Evolutionary conservation across 2,888 invertebrate species (phyloP), one percentile per base, ranked within the genome.

Genomic region (Alentia gelatinosa): DNA sequence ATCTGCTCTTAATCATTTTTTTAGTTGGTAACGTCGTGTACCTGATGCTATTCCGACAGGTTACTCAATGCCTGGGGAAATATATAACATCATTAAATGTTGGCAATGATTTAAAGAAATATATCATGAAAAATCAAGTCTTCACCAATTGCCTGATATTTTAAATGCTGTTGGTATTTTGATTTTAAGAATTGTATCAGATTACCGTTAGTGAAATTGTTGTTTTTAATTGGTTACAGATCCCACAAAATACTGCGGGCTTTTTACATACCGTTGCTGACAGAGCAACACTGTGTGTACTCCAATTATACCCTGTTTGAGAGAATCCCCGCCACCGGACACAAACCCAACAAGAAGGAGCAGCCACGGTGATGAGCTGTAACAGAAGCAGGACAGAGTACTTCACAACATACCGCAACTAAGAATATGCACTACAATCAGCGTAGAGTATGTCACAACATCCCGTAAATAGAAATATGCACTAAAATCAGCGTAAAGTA

Each of bases 201-300:
- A 12, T 4, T 3, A 7, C 19, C 12, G 19, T 23, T 12, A 5
- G 39, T 23, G 4, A 79, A 0, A 15, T 26, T 9, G 79, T 39
- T 7, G 19, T 79, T 35, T 19, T 19, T 39, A n/a, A 30, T 5
- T 23, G 9, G 37, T 94, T 94, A 91, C 94, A 95, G 95, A 91
- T 95, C 96, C 86, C 94, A 95, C 91, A 91, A 96, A 93, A 96
- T 98, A 89, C 97, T 98, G 94, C 97, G 99, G 95, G 98, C 98
- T 3, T 99, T 99, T 96, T 98, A 98, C 96, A 97, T 99, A 95
- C 98, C 99, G 84, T 97, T 96, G 93, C 74, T 96, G 37, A 95
- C 95, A 33, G 91, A 91, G 42, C 93, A 92, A 63, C 93, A 94
- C 91, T 94, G 94, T 92, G 92, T 92, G 23, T 96, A 95, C 93